Conservation (phyloP, 2,113 vertebrate genomes). For the Desmodus rotundus region DNA sequence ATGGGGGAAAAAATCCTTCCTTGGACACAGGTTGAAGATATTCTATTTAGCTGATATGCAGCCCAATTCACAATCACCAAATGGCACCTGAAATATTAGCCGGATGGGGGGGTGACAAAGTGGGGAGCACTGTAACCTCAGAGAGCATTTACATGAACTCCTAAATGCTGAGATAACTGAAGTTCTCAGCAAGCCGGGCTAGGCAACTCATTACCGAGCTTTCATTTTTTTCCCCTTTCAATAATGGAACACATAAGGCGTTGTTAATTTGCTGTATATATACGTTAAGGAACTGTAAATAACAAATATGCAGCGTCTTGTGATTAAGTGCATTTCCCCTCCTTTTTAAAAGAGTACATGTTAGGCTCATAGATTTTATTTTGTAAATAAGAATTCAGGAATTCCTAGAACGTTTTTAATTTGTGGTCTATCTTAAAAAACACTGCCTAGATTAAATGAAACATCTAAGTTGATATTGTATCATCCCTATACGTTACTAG, state of each 20-base stretch:
- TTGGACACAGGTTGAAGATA: slow-evolving; percentile 43
- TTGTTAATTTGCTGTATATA: slow-evolving; percentile 67
- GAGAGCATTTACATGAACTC: not conserved
- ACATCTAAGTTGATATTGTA: slow-evolving; percentile 63
- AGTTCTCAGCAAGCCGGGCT: slow-evolving; percentile 40
- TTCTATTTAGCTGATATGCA: slow-evolving; percentile 31
- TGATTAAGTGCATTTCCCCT: slow-evolving; percentile 63
- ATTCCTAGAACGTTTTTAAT: slow-evolving; percentile 49
- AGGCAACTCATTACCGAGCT: slow-evolving; percentile 66
- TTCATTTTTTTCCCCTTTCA: slow-evolving; percentile 22
- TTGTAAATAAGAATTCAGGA: slow-evolving; percentile 35
- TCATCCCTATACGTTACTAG: not conserved
- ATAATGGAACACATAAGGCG: slow-evolving; percentile 59
- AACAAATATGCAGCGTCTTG: slow-evolving; percentile 55
- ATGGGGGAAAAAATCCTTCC: not conserved
- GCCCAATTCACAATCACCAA: slow-evolving; percentile 2
- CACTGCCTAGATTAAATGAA: slow-evolving; percentile 57
- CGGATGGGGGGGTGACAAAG: not conserved
- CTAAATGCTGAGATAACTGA: slow-evolving; percentile 64
- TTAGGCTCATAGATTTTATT: slow-evolving; percentile 66
- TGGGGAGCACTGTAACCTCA: not conserved
- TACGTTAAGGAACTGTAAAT: slow-evolving; percentile 75
- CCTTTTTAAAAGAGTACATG: slow-evolving; percentile 44
- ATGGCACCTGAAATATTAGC: slow-evolving; percentile 25
- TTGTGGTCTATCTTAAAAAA: slow-evolving; percentile 75